phyloP scores from a whole-genome alignment of 64 coral and sea anemone genomes.

The Cladopsammia gracilis region DNA sequence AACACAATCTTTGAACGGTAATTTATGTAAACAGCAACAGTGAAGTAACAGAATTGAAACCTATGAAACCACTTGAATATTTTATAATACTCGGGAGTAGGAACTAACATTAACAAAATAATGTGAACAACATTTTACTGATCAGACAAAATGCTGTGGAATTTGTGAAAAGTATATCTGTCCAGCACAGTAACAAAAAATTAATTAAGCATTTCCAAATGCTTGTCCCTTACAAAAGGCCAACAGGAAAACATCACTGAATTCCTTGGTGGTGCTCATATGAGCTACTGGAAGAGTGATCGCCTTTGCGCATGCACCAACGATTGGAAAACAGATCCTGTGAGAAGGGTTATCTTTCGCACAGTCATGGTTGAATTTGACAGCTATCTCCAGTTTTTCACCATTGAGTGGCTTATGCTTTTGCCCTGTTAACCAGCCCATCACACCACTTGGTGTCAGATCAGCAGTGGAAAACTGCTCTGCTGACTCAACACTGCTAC shows the following conservation, averaged over 20 bases:
- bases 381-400: no score
- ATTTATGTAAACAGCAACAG: no score
- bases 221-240: slow-evolving; percentile 69
- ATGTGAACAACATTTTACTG: no score
- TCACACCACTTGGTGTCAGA: slow-evolving; percentile 45
- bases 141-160: no score
- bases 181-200: no score
- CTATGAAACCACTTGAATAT: no score
- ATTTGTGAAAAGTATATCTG: no score
- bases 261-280: slow-evolving; percentile 39
- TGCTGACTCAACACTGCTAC: not conserved
- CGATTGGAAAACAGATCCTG: slow-evolving; percentile 61
- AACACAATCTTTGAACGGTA: no score
- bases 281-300: slow-evolving; percentile 63
- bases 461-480: slow-evolving; percentile 56
- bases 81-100: no score
- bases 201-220: slow-evolving; percentile 76
- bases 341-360: slow-evolving; percentile 18
- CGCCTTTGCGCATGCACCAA: slow-evolving; percentile 61
- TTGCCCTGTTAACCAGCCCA: slow-evolving; percentile 75
- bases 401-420: slow-evolving; percentile 62
- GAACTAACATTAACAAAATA: no score
- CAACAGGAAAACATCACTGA: slow-evolving; percentile 64
- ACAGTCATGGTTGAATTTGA: slow-evolving; percentile 68
- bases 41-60: no score